phyloP scores from a whole-genome alignment of 2,113 vertebrate species.

The human (Homo sapiens) region DNA sequence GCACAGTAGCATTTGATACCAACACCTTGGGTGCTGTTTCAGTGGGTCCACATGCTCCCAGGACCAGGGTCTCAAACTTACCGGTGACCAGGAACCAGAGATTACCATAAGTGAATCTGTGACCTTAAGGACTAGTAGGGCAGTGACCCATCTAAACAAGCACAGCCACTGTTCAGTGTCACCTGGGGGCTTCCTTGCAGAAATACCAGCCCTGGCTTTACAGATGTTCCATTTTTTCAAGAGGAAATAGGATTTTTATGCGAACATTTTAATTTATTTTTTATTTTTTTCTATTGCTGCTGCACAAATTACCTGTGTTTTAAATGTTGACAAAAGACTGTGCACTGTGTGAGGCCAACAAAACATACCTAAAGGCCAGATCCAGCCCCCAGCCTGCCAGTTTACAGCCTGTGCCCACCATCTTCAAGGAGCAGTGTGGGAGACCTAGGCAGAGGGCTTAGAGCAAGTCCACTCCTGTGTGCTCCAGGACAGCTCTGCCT shows the following conservation, averaged over 20 bases:
- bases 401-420: neutral
- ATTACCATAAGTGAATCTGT: neutral
- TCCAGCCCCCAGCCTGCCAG: neutral
- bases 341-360: neutral
- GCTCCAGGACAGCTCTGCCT: neutral
- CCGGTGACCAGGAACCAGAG: neutral
- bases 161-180: neutral
- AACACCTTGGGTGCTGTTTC: neutral
- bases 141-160: neutral
- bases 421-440: constrained; percentile 8
- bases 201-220: neutral
- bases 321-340: neutral
- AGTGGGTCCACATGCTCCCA: neutral
- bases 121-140: neutral
- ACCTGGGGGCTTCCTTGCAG: neutral
- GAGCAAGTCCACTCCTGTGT: neutral
- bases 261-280: neutral
- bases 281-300: too few relatives aligned
- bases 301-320: neutral
- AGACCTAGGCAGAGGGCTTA: neutral
- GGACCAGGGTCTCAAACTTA: neutral
- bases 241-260: neutral
- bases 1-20: neutral
- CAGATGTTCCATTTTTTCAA: neutral
- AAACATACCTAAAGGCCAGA: neutral